Percentiles rank a stretch among this genome's conserved stretches.
Conservation (phyloP, 1,140 invertebrate species). For the Oreohelix idahoensis region DNA sequence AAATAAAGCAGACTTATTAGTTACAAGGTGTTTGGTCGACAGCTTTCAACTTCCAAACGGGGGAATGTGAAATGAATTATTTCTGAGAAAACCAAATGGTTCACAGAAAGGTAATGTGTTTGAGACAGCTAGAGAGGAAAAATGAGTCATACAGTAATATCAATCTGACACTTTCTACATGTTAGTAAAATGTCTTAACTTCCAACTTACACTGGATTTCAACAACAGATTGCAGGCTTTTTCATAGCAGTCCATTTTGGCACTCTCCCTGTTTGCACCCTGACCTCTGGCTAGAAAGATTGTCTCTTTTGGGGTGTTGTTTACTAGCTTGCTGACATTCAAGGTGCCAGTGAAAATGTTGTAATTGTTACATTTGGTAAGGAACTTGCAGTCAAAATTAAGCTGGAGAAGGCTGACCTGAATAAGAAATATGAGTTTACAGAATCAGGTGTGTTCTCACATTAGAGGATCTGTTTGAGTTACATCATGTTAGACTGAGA, state of each 20-base stretch:
- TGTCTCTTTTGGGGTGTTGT: background rate
- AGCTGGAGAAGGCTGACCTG: slow-evolving; percentile 7
- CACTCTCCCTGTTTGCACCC: background rate
- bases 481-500: too few relatives aligned
- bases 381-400: background rate
- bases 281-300: background rate
- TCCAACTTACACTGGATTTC: background rate
- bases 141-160: too few relatives aligned
- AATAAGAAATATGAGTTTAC: too few relatives aligned
- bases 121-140: too few relatives aligned
- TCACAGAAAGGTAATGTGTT: too few relatives aligned
- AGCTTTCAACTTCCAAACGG: too few relatives aligned
- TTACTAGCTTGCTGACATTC: background rate
- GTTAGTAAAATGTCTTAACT: background rate
- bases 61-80: too few relatives aligned
- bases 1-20: too few relatives aligned
- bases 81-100: too few relatives aligned
- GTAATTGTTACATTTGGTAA: background rate
- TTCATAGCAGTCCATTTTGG: slow-evolving; percentile 20
- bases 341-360: slow-evolving; percentile 10
- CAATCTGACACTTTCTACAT: too few relatives aligned
- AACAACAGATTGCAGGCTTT: slow-evolving; percentile 1
- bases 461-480: background rate
- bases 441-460: too few relatives aligned
- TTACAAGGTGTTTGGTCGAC: too few relatives aligned